Evolutionary conservation across 53 echinoderm and acorn worm species (phyloP).

Genomic region (Arbacia lixula): DNA sequence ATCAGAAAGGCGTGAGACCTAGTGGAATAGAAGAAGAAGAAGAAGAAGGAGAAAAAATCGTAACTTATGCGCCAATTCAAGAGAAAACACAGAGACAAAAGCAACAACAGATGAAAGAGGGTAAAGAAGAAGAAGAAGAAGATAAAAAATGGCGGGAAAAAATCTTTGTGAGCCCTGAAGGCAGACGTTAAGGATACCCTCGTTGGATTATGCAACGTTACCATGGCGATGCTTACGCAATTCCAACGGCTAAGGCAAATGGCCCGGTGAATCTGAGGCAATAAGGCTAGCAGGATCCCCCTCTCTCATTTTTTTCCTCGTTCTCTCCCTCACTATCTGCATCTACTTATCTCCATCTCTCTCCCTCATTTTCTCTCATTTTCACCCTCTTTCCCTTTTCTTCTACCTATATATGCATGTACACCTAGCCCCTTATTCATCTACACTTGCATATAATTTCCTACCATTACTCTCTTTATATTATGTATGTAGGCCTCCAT

Average conservation of each 20-base stretch:
- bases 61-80: no score
- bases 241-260: constrained; percentile 63
- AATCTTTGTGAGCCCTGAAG: constrained; percentile 25
- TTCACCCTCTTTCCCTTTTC: background rate
- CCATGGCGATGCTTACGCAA: constrained; percentile 79
- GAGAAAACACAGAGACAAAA: no score
- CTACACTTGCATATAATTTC: no score
- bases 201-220: constrained; percentile 72
- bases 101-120: background rate
- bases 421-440: background rate
- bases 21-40: no score
- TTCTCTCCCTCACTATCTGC: constrained; percentile 1
- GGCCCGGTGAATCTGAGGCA: constrained; percentile 41
- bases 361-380: background rate
- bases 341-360: background rate
- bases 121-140: background rate
- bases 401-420: background rate
- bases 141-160: constrained; percentile 18
- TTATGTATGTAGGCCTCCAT: no score
- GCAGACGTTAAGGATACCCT: constrained; percentile 53
- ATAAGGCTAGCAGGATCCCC: constrained; percentile 26
- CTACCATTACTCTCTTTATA: no score
- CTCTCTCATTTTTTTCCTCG: background rate
- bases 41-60: no score
- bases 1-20: no score